Evolutionary conservation across 2,113 vertebrate genomes (phyloP).

Genomic region (Macrotis lagotis): DNA sequence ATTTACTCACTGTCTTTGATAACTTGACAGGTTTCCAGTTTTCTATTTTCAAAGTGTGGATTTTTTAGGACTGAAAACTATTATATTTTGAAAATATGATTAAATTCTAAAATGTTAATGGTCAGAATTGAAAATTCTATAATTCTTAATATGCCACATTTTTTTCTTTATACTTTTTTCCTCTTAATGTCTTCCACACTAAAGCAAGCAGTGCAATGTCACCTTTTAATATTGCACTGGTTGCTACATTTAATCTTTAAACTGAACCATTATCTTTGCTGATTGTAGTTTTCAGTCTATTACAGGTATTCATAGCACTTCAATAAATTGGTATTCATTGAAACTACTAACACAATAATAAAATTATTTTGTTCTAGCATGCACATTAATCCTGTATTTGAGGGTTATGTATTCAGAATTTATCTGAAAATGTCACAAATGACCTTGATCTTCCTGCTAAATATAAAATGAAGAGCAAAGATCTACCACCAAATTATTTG

Average conservation of each 20-base stretch:
- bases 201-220: neutral
- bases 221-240: neutral
- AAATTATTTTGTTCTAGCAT: neutral
- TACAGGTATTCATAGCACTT: neutral
- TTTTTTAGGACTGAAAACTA: neutral
- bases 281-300: neutral
- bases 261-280: neutral
- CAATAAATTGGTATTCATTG: neutral
- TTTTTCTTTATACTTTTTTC: slow-evolving; percentile 2
- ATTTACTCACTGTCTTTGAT: neutral
- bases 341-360: neutral
- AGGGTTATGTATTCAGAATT: neutral
- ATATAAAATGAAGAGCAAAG: neutral
- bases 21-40: neutral
- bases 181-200: neutral
- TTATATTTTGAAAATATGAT: neutral
- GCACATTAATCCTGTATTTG: neutral
- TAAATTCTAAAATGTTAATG: slow-evolving; percentile 22
- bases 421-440: neutral
- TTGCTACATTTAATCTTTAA: slow-evolving; percentile 12
- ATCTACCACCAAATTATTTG: neutral
- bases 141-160: no score
- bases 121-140: slow-evolving; percentile 5
- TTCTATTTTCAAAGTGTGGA: slow-evolving; percentile 36
- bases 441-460: neutral